Evolutionary conservation across 1,140 invertebrate species (phyloP).

Genomic region (Drosophila kepulauana): DNA sequence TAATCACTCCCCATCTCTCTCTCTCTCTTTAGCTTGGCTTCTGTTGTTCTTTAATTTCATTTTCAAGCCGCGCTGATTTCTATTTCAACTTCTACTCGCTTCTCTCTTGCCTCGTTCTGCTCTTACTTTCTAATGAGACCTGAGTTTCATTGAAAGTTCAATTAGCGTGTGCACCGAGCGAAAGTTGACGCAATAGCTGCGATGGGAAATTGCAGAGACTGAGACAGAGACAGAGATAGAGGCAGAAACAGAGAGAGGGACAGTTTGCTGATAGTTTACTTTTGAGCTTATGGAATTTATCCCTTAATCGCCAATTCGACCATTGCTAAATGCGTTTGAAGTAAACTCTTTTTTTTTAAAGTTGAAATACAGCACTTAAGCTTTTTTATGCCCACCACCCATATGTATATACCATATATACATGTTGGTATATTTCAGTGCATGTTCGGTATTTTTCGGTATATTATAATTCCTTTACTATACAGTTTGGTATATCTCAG

Average conservation of each 20-base stretch:
- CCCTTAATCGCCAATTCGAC: background rate
- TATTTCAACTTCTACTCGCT: slow-evolving; percentile 32
- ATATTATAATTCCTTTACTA: too few relatives aligned
- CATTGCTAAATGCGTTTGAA: background rate
- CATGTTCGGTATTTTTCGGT: too few relatives aligned
- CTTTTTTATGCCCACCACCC: too few relatives aligned
- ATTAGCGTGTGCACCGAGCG: slow-evolving; percentile 72
- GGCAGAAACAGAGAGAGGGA: slow-evolving; percentile 10
- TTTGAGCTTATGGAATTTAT: slow-evolving; percentile 1
- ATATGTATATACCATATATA: too few relatives aligned
- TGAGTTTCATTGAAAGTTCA: slow-evolving; percentile 81
- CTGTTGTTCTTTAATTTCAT: slow-evolving; percentile 62
- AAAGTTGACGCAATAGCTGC: slow-evolving; percentile 61
- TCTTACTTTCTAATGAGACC: slow-evolving; percentile 79
- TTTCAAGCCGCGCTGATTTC: slow-evolving; percentile 52
- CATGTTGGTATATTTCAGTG: too few relatives aligned
- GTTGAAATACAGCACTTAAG: too few relatives aligned
- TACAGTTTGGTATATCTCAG: too few relatives aligned
- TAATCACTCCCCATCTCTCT: slow-evolving; percentile 58
- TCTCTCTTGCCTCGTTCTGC: slow-evolving; percentile 45
- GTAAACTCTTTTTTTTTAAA: background rate
- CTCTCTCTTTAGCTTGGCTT: background rate
- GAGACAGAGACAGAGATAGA: too few relatives aligned
- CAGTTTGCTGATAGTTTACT: slow-evolving; percentile 18
- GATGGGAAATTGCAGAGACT: slow-evolving; percentile 7